These are phyloP conservation scores for Chloroceryle inda DNA, from an alignment of 2,797 vertebrate species.

Conservation along the genomic window DNA sequence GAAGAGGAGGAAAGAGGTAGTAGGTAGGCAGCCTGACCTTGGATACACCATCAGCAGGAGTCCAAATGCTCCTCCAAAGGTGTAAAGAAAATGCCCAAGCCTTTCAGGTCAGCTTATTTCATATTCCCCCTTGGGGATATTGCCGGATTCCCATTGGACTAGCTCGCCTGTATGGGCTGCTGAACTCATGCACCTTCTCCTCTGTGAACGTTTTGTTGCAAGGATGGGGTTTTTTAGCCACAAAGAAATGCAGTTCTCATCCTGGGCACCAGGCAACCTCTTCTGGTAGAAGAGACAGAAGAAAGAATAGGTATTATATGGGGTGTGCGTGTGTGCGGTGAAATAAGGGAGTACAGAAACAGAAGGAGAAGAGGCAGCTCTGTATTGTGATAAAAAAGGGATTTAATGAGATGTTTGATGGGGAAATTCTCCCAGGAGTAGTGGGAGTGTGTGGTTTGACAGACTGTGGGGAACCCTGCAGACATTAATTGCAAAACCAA, in stretches of 20 bases:
- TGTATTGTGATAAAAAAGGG: not conserved
- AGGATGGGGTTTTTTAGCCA: constrained; percentile 9
- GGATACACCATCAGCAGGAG: constrained; percentile 39
- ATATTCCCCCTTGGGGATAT: not conserved
- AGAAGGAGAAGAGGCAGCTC: not conserved
- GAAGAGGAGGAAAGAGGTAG: constrained; percentile 38
- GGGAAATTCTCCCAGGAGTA: not conserved
- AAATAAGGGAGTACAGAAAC: not conserved
- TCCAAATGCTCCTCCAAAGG: not conserved
- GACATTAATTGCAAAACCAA: not conserved
- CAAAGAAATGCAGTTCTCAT: not conserved
- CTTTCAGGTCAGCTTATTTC: constrained; percentile 34
- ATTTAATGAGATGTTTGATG: not conserved
- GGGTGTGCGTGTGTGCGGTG: fast-evolving
- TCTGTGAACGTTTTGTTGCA: constrained; percentile 39
- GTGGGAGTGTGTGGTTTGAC: not conserved
- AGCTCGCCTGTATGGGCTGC: not conserved
- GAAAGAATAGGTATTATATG: not conserved
- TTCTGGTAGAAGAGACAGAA: not conserved
- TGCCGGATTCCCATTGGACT: not conserved
- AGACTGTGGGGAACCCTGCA: not conserved
- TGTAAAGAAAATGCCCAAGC: constrained; percentile 33
- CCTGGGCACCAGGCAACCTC: not conserved
- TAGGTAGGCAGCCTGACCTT: constrained; percentile 44
- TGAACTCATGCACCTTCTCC: constrained; percentile 13